A percentile compares a stretch with the other conserved stretches of the same genome.
These are phyloP conservation scores for Entomobrya multifasciata DNA, from an alignment of 2,888 invertebrate species.

Conservation along the genomic window DNA sequence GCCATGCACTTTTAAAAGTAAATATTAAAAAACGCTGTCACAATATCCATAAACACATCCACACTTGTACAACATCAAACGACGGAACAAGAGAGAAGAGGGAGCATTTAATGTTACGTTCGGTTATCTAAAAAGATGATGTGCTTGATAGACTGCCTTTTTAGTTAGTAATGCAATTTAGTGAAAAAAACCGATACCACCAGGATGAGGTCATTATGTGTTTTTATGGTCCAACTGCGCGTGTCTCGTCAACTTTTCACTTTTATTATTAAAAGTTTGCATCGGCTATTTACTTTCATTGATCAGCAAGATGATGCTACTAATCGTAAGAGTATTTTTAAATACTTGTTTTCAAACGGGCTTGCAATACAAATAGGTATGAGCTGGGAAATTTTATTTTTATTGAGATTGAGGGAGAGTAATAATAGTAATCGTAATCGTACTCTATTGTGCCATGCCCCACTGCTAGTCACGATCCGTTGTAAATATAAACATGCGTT, in stretches of 20 bases:
- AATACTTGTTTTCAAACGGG: conserved; percentile 51
- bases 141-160: too few species aligned
- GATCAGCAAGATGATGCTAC: conserved; percentile 25
- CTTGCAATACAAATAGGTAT: not conserved
- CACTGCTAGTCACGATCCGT: conserved; percentile 64
- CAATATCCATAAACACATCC: conserved; percentile 11
- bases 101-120: not conserved
- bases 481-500: conserved; percentile 70
- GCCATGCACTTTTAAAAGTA: not conserved
- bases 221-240: conserved; percentile 46
- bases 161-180: too few species aligned
- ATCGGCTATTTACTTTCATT: conserved; percentile 34
- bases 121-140: not conserved
- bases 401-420: conserved; percentile 9
- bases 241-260: conserved; percentile 65
- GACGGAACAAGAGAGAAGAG: conserved; percentile 33
- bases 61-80: not conserved
- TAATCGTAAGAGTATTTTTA: conserved; percentile 40
- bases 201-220: conserved; percentile 50
- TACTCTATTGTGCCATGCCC: conserved; percentile 59
- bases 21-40: not conserved
- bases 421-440: conserved; percentile 48
- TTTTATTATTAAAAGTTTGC: conserved; percentile 1
- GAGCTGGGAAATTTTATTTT: conserved; percentile 12
- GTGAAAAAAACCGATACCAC: conserved; percentile 18